Conservation (phyloP, 2,113 vertebrate genomes). For the Aramus guarauna region DNA sequence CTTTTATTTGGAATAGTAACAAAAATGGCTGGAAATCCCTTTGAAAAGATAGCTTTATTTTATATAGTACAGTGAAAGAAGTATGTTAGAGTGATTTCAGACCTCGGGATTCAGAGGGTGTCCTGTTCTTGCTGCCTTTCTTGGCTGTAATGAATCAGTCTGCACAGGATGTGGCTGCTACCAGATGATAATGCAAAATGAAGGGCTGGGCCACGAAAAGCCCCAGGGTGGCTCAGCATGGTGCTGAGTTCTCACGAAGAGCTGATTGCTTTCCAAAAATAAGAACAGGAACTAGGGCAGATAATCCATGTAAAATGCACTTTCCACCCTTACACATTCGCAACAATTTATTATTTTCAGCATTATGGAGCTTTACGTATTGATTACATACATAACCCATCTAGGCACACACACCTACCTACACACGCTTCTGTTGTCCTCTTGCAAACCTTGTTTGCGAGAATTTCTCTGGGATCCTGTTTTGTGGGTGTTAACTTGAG, state of each 20-base stretch:
- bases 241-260: slow-evolving; percentile 68
- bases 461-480: slow-evolving; percentile 16
- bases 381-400: background rate
- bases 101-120: slow-evolving; percentile 42
- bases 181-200: slow-evolving; percentile 68
- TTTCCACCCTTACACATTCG: slow-evolving; percentile 41
- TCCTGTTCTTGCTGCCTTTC: slow-evolving; percentile 3
- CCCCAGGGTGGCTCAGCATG: slow-evolving; percentile 59
- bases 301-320: slow-evolving; percentile 55
- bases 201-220: slow-evolving; percentile 64
- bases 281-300: slow-evolving; percentile 63
- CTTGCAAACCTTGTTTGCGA: background rate
- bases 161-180: slow-evolving; percentile 68
- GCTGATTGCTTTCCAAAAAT: slow-evolving; percentile 69
- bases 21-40: background rate
- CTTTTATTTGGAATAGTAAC: background rate
- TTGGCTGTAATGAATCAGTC: slow-evolving; percentile 47
- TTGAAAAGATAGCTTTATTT: background rate
- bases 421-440: background rate
- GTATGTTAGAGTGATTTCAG: background rate
- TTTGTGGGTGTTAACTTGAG: background rate
- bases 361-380: background rate
- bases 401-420: background rate
- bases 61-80: background rate
- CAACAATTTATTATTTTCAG: slow-evolving; percentile 29